phyloP scores from a whole-genome alignment of 1,140 invertebrate genomes.

The Papilio glaucus region DNA sequence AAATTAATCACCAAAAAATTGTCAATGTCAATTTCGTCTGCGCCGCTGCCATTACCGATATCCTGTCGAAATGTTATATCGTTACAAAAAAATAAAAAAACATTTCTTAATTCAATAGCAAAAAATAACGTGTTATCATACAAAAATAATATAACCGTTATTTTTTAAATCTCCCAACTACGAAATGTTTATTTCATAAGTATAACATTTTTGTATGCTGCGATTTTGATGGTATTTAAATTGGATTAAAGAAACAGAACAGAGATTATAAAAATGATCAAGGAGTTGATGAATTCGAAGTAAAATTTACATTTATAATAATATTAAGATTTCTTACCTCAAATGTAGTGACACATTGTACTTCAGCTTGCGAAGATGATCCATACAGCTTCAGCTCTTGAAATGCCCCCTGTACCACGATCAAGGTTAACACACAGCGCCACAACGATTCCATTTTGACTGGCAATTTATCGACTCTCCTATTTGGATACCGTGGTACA shows the following conservation, averaged over 20 bases:
- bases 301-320: too few relatives aligned
- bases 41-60: constrained; percentile 71
- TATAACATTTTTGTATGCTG: too few relatives aligned
- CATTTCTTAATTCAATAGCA: neutral
- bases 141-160: too few relatives aligned
- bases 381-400: constrained; percentile 90
- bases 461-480: constrained; percentile 60
- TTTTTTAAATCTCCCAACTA: too few relatives aligned
- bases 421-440: constrained; percentile 61
- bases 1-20: constrained; percentile 79
- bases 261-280: too few relatives aligned
- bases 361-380: constrained; percentile 86
- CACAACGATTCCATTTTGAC: constrained; percentile 55
- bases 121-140: constrained; percentile 29
- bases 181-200: too few relatives aligned
- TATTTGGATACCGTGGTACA: neutral
- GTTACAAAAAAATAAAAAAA: constrained; percentile 26
- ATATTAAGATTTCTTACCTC: too few relatives aligned
- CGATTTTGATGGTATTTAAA: too few relatives aligned
- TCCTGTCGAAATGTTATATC: constrained; percentile 69
- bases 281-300: too few relatives aligned
- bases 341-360: constrained; percentile 86
- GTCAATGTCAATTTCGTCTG: constrained; percentile 79
- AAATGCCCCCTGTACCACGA: constrained; percentile 88
- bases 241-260: too few relatives aligned